Percentiles rank a stretch among this genome's conserved stretches.
Evolutionary conservation across 2,888 invertebrate species (phyloP).

Genomic region (Kuschelorhynchus macadamiae): DNA sequence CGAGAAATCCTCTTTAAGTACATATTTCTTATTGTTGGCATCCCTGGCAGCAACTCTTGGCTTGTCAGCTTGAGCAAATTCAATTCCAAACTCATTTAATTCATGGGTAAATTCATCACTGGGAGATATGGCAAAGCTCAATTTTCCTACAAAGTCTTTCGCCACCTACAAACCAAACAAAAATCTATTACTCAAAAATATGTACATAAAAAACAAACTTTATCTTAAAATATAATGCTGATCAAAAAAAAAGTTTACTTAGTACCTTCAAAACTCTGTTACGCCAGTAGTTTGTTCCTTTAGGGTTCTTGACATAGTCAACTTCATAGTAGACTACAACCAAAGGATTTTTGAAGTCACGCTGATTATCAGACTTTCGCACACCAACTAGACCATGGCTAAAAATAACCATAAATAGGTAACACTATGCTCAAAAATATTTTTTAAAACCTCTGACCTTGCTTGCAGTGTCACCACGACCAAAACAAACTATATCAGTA

Average conservation of each 20-base stretch:
- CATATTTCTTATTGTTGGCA: conserved; percentile 88
- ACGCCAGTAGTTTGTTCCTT: conserved; percentile 99
- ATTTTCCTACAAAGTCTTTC: conserved; percentile 66
- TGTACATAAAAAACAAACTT: no score
- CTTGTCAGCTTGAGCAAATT: conserved; percentile 88
- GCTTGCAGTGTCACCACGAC: no score
- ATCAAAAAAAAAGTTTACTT: no score
- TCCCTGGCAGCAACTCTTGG: conserved; percentile 90
- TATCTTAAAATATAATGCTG: no score
- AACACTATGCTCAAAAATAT: conserved; percentile 1
- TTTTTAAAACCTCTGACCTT: background rate
- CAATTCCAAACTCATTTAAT: conserved; percentile 93
- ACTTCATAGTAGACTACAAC: conserved; percentile 94
- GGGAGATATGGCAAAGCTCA: conserved; percentile 92
- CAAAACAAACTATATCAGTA: no score
- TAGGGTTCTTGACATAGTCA: conserved; percentile 96
- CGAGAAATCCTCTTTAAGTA: conserved; percentile 93
- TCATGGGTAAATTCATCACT: conserved; percentile 96
- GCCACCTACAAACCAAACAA: conserved; percentile 77
- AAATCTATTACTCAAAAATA: no score
- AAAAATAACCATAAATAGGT: conserved; percentile 43
- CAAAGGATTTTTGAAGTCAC: conserved; percentile 90
- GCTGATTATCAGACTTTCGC: conserved; percentile 86
- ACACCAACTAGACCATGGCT: conserved; percentile 91
- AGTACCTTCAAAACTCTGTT: conserved; percentile 93